Evolutionary conservation across 2,888 invertebrate genomes (phyloP).

Genomic region (Odontocolon sp.): DNA sequence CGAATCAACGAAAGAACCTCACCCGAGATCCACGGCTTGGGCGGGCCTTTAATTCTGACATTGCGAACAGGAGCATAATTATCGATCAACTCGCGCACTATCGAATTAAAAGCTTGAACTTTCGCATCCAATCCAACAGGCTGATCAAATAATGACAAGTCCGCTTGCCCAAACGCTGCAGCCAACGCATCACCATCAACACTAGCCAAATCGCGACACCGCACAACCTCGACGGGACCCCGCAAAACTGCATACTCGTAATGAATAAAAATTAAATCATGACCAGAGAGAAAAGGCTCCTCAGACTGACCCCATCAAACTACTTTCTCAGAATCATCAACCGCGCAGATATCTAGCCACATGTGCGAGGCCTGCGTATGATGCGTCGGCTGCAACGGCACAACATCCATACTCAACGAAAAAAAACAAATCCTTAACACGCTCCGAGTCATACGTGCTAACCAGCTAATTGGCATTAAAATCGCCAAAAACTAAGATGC

Average conservation of each 20-base stretch:
- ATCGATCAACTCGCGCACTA: background rate
- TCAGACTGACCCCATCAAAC: background rate
- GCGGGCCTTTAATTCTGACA: background rate
- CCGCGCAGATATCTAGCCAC: background rate
- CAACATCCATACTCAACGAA: background rate
- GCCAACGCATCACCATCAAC: conserved; percentile 4
- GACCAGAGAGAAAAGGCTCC: conserved; percentile 1
- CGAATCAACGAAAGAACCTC: background rate
- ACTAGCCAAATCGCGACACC: background rate
- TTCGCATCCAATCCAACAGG: background rate
- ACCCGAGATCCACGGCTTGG: background rate
- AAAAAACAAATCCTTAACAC: background rate
- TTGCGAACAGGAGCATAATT: background rate
- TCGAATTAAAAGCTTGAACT: background rate
- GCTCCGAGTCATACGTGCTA: background rate
- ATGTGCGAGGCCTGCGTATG: background rate
- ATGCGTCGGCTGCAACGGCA: conserved; percentile 11
- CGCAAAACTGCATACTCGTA: background rate
- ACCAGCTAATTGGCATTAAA: conserved; percentile 8
- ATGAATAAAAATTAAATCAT: background rate
- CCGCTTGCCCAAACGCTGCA: background rate
- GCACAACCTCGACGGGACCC: background rate
- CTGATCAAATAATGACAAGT: background rate
- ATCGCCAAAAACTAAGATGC: background rate
- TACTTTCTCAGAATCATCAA: background rate